phyloP scores from a whole-genome alignment of 1,140 invertebrate genomes.

The Berghia stephanieae region DNA sequence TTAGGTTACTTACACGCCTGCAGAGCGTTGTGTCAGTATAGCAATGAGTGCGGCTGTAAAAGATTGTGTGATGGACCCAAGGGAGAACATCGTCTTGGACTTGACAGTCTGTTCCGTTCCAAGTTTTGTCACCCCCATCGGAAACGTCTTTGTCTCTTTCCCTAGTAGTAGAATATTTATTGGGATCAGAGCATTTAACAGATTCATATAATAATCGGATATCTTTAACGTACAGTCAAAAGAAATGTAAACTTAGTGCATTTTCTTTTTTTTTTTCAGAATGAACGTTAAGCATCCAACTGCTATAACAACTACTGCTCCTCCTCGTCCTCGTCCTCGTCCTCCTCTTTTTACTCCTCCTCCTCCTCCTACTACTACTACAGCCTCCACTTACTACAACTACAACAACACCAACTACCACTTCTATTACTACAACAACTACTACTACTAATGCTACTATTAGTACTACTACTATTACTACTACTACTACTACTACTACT shows the following conservation, averaged over 20 bases:
- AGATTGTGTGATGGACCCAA: conserved; percentile 11
- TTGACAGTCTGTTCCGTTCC: neutral
- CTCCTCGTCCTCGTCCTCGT: too few relatives aligned
- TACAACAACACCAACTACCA: too few relatives aligned
- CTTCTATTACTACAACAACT: too few relatives aligned
- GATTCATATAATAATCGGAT: neutral
- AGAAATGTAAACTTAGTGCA: neutral
- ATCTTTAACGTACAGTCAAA: neutral
- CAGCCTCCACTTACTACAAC: too few relatives aligned
- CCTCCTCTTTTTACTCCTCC: too few relatives aligned
- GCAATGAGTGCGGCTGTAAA: conserved; percentile 18
- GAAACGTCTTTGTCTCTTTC: conserved; percentile 6
- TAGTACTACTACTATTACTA: too few relatives aligned
- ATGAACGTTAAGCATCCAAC: neutral
- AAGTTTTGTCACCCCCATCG: conserved; percentile 7
- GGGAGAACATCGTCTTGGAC: neutral
- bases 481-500: too few relatives aligned
- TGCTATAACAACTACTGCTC: too few relatives aligned
- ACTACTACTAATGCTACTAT: too few relatives aligned
- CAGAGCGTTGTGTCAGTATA: conserved; percentile 6
- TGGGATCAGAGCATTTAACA: neutral
- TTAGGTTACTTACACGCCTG: neutral
- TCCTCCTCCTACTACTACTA: too few relatives aligned
- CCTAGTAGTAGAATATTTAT: neutral
- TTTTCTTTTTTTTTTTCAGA: neutral